Evolutionary conservation across 2,797 vertebrate genomes (phyloP).

Genomic region (Ceryle rudis): DNA sequence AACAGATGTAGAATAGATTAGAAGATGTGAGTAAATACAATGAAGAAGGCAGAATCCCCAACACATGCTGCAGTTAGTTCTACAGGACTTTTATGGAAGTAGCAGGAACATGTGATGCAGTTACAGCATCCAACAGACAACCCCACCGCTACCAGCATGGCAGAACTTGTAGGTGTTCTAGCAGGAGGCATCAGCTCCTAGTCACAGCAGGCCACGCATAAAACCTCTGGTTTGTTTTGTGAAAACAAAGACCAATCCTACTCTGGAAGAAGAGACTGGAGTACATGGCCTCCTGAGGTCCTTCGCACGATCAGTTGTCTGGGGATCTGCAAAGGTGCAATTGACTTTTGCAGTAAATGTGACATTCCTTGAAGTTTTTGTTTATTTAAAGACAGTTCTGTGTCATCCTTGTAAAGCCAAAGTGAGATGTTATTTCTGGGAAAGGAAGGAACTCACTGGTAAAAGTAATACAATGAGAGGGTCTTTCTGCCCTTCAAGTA

Average conservation of each 20-base stretch:
- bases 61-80: accelerated
- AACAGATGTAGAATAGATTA: neutral
- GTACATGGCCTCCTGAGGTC: neutral
- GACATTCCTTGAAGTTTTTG: neutral
- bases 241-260: neutral
- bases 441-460: neutral
- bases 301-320: neutral
- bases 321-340: neutral
- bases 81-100: neutral
- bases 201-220: neutral
- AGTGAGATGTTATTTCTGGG: neutral
- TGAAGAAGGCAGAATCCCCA: neutral
- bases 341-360: neutral
- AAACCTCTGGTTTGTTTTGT: too few relatives aligned
- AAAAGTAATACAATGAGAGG: neutral
- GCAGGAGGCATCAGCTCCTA: neutral
- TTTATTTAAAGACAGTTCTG: neutral
- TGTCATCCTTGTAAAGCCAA: neutral
- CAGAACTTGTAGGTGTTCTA: neutral
- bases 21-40: neutral
- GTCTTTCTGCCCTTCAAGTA: neutral
- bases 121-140: neutral
- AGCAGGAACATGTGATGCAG: accelerated
- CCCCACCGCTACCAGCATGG: neutral
- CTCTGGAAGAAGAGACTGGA: neutral